phyloP scores from a whole-genome alignment of 2,113 vertebrate species.

The Crotalus helleri region DNA sequence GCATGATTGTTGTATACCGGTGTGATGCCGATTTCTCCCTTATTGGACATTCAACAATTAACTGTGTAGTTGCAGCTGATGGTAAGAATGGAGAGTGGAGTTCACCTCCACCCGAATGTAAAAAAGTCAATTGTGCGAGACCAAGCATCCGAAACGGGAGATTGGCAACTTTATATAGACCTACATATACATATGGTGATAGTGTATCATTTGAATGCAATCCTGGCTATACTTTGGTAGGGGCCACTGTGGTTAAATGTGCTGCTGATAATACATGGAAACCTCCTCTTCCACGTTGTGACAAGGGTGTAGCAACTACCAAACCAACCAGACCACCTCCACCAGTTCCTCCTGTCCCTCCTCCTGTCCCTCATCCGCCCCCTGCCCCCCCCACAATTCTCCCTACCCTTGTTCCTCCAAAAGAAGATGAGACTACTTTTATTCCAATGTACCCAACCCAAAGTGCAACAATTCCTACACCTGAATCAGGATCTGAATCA shows the following conservation, averaged over 20 bases:
- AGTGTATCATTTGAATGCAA: not conserved
- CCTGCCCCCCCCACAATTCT: not conserved
- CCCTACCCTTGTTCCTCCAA: not conserved
- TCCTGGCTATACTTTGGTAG: not conserved
- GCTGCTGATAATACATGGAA: not conserved
- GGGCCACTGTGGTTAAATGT: not conserved
- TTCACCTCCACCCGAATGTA: slow-evolving; percentile 46
- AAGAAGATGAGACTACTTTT: not conserved
- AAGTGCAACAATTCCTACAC: not conserved
- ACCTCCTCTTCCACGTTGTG: not conserved
- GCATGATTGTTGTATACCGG: slow-evolving; percentile 42
- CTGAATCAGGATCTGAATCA: not conserved
- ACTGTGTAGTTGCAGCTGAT: slow-evolving; percentile 47
- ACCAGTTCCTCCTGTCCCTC: not conserved
- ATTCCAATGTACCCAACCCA: not conserved
- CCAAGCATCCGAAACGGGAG: not conserved
- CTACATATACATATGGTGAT: not conserved
- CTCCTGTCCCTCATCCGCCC: not conserved
- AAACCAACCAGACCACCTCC: not conserved
- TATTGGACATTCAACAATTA: slow-evolving; percentile 47
- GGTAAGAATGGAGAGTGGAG: slow-evolving; percentile 43
- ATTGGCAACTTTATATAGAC: not conserved
- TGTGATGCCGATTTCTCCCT: slow-evolving; percentile 37
- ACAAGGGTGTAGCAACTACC: too few species aligned
- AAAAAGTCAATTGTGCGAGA: not conserved